Percentiles rank a stretch among this genome's conserved stretches.
phyloP scores from a whole-genome alignment of 2,888 invertebrate species.

The Dysmachus trigonus region DNA sequence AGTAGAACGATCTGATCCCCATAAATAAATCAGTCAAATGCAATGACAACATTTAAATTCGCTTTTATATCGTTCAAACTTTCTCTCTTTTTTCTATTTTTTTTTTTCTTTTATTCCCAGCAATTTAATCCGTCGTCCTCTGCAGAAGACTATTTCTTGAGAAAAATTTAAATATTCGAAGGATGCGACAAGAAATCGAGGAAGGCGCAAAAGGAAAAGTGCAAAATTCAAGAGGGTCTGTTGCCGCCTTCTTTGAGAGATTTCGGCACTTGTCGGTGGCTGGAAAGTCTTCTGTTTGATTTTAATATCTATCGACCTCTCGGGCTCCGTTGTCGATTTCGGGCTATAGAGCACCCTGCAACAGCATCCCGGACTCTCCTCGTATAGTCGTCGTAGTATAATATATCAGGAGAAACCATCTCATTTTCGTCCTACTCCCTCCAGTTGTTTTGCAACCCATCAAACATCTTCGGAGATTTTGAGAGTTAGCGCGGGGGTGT shows the following conservation, averaged over 20 bases:
- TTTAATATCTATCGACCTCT: slow-evolving; percentile 36
- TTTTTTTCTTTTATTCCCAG: too few species aligned
- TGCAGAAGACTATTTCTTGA: background rate
- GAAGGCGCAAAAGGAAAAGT: background rate
- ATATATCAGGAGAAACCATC: slow-evolving; percentile 3
- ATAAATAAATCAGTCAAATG: background rate
- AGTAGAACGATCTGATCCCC: background rate
- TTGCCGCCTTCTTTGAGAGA: background rate
- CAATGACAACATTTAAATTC: background rate
- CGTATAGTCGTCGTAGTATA: background rate
- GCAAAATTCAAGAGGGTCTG: background rate
- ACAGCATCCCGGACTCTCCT: background rate
- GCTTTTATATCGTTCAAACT: background rate
- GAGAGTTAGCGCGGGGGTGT: slow-evolving; percentile 19
- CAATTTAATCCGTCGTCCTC: background rate
- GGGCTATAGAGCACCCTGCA: background rate
- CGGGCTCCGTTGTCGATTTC: background rate
- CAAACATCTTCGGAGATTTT: background rate
- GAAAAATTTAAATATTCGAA: slow-evolving; percentile 3
- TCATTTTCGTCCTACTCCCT: slow-evolving; percentile 18
- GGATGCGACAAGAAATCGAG: background rate
- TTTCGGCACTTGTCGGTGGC: slow-evolving; percentile 1
- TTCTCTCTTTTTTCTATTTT: too few species aligned
- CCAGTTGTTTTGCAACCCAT: slow-evolving; percentile 15
- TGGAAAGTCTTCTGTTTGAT: slow-evolving; percentile 2